Evolutionary conservation across 2,113 vertebrate genomes (phyloP).

Genomic region (Lampris incognitus): DNA sequence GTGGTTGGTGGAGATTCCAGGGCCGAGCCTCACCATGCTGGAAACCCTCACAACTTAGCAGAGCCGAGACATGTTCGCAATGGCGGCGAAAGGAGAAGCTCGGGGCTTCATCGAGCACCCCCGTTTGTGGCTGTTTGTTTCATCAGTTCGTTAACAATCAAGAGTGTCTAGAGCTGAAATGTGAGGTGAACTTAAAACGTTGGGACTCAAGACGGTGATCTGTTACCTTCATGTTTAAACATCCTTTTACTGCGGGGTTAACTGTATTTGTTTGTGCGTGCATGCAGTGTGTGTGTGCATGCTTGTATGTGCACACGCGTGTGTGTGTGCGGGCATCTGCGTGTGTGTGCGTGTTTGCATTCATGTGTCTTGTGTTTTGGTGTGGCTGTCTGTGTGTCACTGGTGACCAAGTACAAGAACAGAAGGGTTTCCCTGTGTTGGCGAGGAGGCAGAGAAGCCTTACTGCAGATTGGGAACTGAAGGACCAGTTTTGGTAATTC

Average conservation of each 20-base stretch:
- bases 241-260: too few relatives aligned
- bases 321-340: background rate
- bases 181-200: too few relatives aligned
- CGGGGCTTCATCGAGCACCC: background rate
- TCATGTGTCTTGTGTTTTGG: too few relatives aligned
- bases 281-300: background rate
- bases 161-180: too few relatives aligned
- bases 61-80: background rate
- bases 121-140: background rate
- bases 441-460: too few relatives aligned
- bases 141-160: background rate
- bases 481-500: background rate
- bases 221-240: too few relatives aligned
- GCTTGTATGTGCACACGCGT: too few relatives aligned
- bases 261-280: too few relatives aligned
- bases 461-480: background rate
- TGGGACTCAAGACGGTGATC: too few relatives aligned
- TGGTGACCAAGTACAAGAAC: background rate
- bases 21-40: slow-evolving; percentile 20
- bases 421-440: background rate
- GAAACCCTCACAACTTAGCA: background rate
- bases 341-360: too few relatives aligned
- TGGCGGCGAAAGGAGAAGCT: background rate
- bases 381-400: background rate
- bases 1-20: slow-evolving; percentile 52